Conservation (phyloP, 2,888 invertebrate species). For the Spicauda simplicius region DNA sequence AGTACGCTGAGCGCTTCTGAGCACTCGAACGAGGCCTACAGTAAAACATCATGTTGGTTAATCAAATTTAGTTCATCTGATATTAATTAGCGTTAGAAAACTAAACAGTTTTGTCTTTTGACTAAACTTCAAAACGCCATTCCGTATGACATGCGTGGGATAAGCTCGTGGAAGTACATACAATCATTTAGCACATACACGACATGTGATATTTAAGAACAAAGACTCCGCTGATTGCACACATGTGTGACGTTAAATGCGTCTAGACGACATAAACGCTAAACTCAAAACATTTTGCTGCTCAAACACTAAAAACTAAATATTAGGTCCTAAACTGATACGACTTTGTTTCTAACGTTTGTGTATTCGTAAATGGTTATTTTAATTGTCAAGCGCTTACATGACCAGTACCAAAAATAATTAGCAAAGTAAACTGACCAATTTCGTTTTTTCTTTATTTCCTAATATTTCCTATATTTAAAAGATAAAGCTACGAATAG, state of each 20-base stretch:
- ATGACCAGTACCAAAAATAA: background rate
- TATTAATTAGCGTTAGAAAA: background rate
- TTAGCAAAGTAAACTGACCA: background rate
- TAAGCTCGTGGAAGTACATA: background rate
- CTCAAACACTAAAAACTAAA: constrained; percentile 16
- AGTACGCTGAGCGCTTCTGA: too few species aligned
- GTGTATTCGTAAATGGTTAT: background rate
- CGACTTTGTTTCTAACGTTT: background rate
- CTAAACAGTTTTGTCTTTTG: background rate
- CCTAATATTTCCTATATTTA: background rate
- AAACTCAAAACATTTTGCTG: constrained; percentile 23
- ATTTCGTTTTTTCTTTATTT: background rate
- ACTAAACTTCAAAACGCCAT: background rate
- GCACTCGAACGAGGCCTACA: too few species aligned
- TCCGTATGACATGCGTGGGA: background rate
- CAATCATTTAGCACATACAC: constrained; percentile 13
- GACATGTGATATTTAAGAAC: constrained; percentile 26
- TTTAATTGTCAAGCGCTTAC: background rate
- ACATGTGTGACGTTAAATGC: constrained; percentile 15
- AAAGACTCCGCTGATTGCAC: constrained; percentile 9
- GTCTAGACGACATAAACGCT: constrained; percentile 32
- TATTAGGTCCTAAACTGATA: constrained; percentile 1
- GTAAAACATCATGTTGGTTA: too few species aligned
- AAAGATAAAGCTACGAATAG: too few species aligned
- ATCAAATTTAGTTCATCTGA: background rate